Evolutionary conservation across 1,140 invertebrate species (phyloP), one percentile per base, ranked within the genome.

Genomic region (Drosophila dunni): DNA sequence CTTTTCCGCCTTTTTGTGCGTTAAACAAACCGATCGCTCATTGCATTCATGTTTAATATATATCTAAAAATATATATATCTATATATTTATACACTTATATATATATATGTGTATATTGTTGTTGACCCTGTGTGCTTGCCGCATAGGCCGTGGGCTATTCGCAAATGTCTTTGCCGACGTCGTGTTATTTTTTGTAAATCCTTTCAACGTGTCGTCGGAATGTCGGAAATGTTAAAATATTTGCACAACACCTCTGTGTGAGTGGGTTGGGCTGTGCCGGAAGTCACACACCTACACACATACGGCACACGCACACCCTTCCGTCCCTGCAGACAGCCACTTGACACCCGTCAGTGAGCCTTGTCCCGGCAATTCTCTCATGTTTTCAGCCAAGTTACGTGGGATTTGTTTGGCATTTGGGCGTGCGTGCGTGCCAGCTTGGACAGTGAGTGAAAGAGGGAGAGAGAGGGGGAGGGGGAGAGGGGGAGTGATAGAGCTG

Each of bases 191-290:
- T 75, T 69, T 73, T 66, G 84, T 61, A 88, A 88, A 88, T 88
- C 84, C 84, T 72, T 88, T 89, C 84, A 62, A 88, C 84, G 84
- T 89, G 84, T 89, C 80, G 65, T 81, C 78, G 48, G 71, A 81
- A 79, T 81, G 74, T 74, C 70, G 70, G 65, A 89, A 64, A 56
- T 76, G 84, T 81, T 75, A 73, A 89, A 89, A 89, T 89, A 89
- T 89, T 89, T 89, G 84, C 80, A 75, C 78, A 75, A 67, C 70
- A 65, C 76, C 74, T 78, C 50, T 63, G 67, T 42, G 2, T 20
- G 17, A 20, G 17, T 1, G 17, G 17, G 17, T 20, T 20, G 17
- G 17, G 17, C 1, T 20, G 1, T 20, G 17, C 53, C 68, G 62
- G 61, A 71, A 71, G 60, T 65, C 42, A 44, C 42, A 44, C 62